Evolutionary conservation across 2,797 vertebrate genomes (phyloP).

Genomic region (Pipistrellus kuhlii): DNA sequence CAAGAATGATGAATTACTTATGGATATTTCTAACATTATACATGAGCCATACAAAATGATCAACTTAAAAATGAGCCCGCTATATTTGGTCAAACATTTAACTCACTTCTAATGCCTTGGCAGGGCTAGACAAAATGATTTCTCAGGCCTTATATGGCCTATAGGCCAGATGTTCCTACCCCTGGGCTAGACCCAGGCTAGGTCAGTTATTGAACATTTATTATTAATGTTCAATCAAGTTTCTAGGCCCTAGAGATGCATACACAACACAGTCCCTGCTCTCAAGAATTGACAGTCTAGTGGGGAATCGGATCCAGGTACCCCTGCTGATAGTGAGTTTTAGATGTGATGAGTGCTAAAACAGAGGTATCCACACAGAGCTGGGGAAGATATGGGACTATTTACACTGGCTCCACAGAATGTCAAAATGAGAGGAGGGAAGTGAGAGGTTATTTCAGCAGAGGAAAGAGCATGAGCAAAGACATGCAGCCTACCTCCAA

Average conservation of each 20-base stretch:
- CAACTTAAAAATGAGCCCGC: too few species aligned
- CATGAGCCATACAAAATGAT: too few species aligned
- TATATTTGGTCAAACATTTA: too few species aligned
- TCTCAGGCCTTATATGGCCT: too few species aligned
- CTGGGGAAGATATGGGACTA: neutral
- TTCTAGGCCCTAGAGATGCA: neutral
- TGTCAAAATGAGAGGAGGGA: neutral
- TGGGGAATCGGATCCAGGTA: neutral
- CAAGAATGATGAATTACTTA: neutral
- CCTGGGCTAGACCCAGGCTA: neutral
- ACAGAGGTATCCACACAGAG: neutral
- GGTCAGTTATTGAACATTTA: neutral
- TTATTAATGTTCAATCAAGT: neutral
- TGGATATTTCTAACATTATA: too few species aligned
- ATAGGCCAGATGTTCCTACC: too few species aligned
- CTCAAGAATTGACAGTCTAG: neutral
- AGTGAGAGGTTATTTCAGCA: neutral
- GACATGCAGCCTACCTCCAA: neutral
- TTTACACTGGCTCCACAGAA: constrained; percentile 4
- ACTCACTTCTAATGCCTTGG: too few species aligned
- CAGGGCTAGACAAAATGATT: too few species aligned
- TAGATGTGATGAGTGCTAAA: neutral
- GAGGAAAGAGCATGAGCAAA: neutral
- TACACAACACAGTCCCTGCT: neutral
- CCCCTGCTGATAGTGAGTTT: neutral